Conservation (phyloP, 2,113 vertebrate genomes). For the Machaerirhynchus nigripectus region DNA sequence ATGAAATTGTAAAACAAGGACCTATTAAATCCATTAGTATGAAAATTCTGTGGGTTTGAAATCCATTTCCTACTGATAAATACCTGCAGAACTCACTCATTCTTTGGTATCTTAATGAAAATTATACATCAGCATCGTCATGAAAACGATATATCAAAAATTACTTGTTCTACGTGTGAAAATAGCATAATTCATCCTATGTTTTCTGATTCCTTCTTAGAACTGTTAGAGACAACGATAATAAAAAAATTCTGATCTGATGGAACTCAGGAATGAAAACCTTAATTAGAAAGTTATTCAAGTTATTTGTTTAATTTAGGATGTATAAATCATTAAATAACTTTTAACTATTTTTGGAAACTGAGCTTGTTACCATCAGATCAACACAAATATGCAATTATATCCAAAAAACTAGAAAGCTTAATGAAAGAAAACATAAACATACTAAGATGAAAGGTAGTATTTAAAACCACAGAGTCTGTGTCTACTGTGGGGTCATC, state of each 20-base stretch:
- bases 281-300: slow-evolving; percentile 38
- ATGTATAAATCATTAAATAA: not conserved
- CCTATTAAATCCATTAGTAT: not conserved
- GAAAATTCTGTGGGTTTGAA: not conserved
- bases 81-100: not conserved
- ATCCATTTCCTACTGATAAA: not conserved
- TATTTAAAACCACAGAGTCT: not conserved
- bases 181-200: not conserved
- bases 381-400: not conserved
- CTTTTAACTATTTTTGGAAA: not conserved
- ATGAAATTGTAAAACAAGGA: not conserved
- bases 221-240: not conserved
- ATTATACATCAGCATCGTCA: not conserved
- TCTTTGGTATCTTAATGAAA: not conserved
- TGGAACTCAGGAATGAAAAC: not conserved
- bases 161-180: not conserved
- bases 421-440: not conserved
- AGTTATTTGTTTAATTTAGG: slow-evolving; percentile 11
- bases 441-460: not conserved
- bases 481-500: not conserved
- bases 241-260: not conserved
- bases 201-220: not conserved
- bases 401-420: not conserved
- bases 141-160: not conserved
- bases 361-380: not conserved